Evolutionary conservation across 2,113 vertebrate species (phyloP).

Genomic region (Zosterops hypoxanthus): DNA sequence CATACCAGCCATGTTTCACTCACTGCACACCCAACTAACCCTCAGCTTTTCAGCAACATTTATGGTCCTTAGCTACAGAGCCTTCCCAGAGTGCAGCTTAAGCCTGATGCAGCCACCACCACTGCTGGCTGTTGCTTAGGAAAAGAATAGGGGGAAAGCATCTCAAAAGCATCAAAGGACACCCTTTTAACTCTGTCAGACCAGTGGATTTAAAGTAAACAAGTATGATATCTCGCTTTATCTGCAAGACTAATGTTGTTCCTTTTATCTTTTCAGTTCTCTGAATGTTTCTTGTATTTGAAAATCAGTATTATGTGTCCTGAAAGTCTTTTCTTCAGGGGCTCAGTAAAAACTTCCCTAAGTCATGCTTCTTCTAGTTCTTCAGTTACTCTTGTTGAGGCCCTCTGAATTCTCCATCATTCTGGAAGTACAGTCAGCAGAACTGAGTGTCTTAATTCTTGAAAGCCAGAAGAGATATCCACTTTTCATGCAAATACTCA

Average conservation of each 20-base stretch:
- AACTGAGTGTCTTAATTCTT: background rate
- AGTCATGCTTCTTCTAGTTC: background rate
- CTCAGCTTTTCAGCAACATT: background rate
- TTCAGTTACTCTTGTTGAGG: background rate
- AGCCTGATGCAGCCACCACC: background rate
- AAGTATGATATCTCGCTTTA: background rate
- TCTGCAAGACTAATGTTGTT: background rate
- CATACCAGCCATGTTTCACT: rapidly evolving
- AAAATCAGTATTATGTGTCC: background rate
- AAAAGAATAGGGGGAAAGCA: background rate
- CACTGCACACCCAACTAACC: background rate
- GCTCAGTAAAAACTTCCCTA: background rate
- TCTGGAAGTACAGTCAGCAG: background rate
- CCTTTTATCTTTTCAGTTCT: background rate
- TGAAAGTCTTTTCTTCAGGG: background rate
- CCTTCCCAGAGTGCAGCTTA: background rate
- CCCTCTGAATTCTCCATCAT: background rate
- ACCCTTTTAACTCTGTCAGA: background rate
- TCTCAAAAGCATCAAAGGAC: background rate
- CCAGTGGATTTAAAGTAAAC: background rate
- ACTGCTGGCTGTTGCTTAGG: background rate
- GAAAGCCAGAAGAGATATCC: background rate
- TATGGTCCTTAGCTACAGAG: background rate
- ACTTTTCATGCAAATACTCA: background rate
- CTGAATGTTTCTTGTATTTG: background rate